A percentile compares a stretch with the other conserved stretches of the same genome.
These are phyloP conservation scores for Chondrosia reniformis DNA, from an alignment of 37 sponge, comb jelly and placozoan genomes.

Conservation along the genomic window DNA sequence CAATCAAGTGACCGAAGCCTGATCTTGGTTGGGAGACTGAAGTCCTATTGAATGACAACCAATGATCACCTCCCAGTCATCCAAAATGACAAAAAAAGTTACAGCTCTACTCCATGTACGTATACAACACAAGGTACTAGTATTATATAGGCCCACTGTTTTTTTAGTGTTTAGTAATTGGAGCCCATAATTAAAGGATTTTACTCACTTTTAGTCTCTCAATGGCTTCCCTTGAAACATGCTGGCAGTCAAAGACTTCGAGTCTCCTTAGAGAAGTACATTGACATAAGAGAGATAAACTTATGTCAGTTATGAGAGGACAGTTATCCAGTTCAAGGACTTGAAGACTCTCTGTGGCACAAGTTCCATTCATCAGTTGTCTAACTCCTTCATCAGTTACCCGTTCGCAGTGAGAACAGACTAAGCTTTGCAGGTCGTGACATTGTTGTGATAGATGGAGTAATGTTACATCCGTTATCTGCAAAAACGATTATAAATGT, in stretches of 20 bases:
- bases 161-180: no score
- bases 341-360: constrained; percentile 60
- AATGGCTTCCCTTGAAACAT: constrained; percentile 74
- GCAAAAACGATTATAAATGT: neutral
- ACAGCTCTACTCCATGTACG: neutral
- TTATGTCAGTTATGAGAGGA: constrained; percentile 84
- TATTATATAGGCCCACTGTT: no score
- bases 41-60: no score
- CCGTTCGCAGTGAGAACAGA: constrained; percentile 96
- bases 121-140: no score
- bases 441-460: constrained; percentile 69
- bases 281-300: constrained; percentile 51
- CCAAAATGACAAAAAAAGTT: neutral
- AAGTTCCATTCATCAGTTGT: constrained; percentile 53
- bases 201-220: constrained; percentile 62
- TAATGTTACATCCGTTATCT: constrained; percentile 88
- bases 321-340: constrained; percentile 96
- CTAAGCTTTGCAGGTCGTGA: constrained; percentile 73
- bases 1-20: no score
- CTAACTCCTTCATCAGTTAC: constrained; percentile 86
- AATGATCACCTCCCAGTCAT: neutral
- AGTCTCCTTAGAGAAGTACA: constrained; percentile 62
- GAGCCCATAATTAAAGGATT: neutral
- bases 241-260: constrained; percentile 90
- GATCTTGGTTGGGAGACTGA: no score